Conservation (phyloP, 2,113 vertebrate species). For the Shinisaurus crocodilurus region DNA sequence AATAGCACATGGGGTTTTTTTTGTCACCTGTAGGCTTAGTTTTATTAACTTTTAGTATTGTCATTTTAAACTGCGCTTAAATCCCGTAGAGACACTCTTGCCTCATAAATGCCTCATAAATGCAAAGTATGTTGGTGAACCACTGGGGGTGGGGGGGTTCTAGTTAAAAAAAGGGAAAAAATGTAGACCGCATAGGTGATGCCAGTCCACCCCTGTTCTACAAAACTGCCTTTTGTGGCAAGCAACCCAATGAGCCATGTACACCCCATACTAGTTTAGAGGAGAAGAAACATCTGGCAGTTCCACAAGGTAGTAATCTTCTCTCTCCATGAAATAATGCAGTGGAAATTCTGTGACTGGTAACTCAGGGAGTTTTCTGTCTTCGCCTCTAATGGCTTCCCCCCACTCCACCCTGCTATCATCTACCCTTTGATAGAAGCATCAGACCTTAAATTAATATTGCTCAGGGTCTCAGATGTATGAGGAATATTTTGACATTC, state of each 20-base stretch:
- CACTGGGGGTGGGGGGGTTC: neutral
- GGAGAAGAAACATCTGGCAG: constrained; percentile 15
- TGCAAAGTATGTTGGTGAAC: neutral
- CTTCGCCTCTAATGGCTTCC: neutral
- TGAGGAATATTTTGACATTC: constrained; percentile 13
- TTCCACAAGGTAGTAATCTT: constrained; percentile 1
- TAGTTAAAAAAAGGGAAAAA: neutral
- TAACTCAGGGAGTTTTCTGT: constrained; percentile 26
- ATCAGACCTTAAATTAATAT: fast-evolving
- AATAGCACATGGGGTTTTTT: too few species aligned
- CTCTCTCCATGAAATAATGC: constrained; percentile 48
- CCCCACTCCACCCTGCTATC: constrained; percentile 26
- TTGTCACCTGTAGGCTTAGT: too few species aligned
- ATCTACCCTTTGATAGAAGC: constrained; percentile 4
- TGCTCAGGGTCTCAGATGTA: constrained; percentile 4
- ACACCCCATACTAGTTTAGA: neutral
- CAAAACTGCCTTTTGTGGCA: neutral
- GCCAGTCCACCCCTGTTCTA: neutral
- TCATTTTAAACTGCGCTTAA: neutral
- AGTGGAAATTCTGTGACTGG: neutral
- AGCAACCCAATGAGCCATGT: neutral
- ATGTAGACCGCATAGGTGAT: neutral
- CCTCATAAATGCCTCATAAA: neutral
- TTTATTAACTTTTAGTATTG: too few species aligned
- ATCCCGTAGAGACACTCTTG: neutral